phyloP scores from a whole-genome alignment of 1,140 invertebrate species.

The Maconellicoccus hirsutus region DNA sequence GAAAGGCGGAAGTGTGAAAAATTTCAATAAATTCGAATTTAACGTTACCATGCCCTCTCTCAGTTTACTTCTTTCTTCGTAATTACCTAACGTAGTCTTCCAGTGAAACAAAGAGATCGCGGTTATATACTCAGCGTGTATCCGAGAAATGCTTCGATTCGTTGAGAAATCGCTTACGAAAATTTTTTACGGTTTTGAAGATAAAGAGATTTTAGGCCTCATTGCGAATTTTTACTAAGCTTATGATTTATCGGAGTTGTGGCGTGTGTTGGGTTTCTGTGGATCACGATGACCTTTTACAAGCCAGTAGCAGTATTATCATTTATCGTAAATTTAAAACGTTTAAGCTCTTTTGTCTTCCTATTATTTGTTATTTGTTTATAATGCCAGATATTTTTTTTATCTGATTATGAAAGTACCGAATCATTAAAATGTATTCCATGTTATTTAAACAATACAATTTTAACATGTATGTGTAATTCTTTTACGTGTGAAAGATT shows the following conservation, averaged over 20 bases:
- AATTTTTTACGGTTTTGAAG: not conserved
- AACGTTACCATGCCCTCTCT: too few relatives aligned
- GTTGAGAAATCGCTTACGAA: not conserved
- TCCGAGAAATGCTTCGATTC: too few relatives aligned
- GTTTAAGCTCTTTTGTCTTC: constrained; percentile 8
- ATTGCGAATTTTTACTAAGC: not conserved
- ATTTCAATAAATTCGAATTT: too few relatives aligned
- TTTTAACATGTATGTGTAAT: constrained; percentile 10
- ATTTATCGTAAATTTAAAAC: not conserved
- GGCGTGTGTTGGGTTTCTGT: too few relatives aligned
- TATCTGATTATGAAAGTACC: not conserved
- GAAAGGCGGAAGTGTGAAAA: too few relatives aligned
- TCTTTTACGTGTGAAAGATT: too few relatives aligned
- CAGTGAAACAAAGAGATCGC: too few relatives aligned
- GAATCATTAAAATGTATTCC: not conserved
- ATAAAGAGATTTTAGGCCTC: not conserved
- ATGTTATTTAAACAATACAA: constrained; percentile 6
- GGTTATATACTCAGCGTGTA: too few relatives aligned
- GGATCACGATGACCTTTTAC: not conserved
- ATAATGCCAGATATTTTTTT: not conserved
- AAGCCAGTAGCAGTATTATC: constrained; percentile 3
- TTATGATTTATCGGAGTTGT: not conserved
- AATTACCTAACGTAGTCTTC: too few relatives aligned
- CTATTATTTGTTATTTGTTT: constrained; percentile 10
- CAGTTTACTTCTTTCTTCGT: too few relatives aligned